Evolutionary conservation across 2,797 vertebrate genomes (phyloP).

Genomic region (Hypotaenidia philippensis): DNA sequence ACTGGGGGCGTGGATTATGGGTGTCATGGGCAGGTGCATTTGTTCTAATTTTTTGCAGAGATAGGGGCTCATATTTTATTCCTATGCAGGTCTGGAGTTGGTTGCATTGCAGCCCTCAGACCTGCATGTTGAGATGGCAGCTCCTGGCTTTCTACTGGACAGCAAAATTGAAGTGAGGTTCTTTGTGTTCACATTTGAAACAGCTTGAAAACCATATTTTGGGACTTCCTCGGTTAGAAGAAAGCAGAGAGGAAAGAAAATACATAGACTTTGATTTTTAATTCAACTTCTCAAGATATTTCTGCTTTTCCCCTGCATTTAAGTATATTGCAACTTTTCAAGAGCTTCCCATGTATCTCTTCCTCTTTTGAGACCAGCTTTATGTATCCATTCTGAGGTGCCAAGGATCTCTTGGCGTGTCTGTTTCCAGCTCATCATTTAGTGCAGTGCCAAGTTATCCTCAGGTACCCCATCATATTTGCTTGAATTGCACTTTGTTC

Average conservation of each 20-base stretch:
- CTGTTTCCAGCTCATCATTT: neutral
- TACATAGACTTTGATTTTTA: neutral
- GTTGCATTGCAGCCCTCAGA: accelerated
- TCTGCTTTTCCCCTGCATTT: neutral
- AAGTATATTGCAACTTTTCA: neutral
- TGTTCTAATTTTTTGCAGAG: neutral
- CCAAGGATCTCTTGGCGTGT: neutral
- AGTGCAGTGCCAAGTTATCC: neutral
- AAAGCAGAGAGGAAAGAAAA: neutral
- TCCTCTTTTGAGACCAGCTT: neutral
- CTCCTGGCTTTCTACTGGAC: neutral
- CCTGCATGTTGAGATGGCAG: accelerated
- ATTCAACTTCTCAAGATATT: neutral
- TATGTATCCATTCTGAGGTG: neutral
- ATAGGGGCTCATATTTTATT: neutral
- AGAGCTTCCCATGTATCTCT: neutral
- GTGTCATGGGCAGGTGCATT: neutral
- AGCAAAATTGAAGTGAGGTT: neutral
- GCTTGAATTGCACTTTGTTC: neutral
- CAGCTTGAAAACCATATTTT: neutral
- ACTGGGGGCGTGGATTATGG: neutral
- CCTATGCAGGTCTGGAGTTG: accelerated
- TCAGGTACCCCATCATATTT: neutral
- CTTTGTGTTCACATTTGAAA: neutral
- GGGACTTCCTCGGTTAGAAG: neutral